phyloP scores from a whole-genome alignment of 2,797 vertebrate species.

The Otolemur crassicaudatus region DNA sequence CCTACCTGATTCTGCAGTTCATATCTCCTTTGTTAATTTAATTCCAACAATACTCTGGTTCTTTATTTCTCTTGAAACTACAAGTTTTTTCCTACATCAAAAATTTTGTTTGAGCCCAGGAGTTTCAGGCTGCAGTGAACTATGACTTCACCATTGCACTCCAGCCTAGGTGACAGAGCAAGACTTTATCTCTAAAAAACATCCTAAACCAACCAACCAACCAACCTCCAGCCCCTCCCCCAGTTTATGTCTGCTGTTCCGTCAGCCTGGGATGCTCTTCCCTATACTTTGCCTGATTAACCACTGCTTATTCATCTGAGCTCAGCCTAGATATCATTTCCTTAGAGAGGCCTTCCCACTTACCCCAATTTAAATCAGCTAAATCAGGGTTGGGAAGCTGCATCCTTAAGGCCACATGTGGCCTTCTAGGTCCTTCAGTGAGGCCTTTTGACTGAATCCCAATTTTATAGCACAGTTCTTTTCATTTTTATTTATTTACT shows the following conservation, averaged over 20 bases:
- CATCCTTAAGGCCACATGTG: too few species aligned
- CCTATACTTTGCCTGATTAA: background rate
- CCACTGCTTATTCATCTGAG: background rate
- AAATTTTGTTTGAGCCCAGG: background rate
- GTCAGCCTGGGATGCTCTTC: background rate
- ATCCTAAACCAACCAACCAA: background rate
- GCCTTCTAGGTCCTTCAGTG: background rate
- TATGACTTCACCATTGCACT: background rate
- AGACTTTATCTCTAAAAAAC: background rate
- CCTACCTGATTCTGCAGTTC: background rate
- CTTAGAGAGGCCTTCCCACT: background rate
- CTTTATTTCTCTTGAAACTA: slow-evolving; percentile 30
- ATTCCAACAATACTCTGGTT: background rate
- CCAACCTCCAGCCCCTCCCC: too few species aligned
- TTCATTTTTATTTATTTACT: background rate
- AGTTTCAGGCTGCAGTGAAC: background rate
- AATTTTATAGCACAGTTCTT: background rate
- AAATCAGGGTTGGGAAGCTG: too few species aligned
- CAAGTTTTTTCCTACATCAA: background rate
- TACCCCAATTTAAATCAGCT: background rate
- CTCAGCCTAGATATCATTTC: background rate
- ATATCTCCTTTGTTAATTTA: background rate
- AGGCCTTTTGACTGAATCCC: background rate
- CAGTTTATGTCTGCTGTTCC: background rate
- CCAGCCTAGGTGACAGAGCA: background rate